Percentiles rank a stretch among this genome's conserved stretches.
Evolutionary conservation across 2,797 vertebrate genomes (phyloP).

Genomic region (Acanthurus leucopareius): DNA sequence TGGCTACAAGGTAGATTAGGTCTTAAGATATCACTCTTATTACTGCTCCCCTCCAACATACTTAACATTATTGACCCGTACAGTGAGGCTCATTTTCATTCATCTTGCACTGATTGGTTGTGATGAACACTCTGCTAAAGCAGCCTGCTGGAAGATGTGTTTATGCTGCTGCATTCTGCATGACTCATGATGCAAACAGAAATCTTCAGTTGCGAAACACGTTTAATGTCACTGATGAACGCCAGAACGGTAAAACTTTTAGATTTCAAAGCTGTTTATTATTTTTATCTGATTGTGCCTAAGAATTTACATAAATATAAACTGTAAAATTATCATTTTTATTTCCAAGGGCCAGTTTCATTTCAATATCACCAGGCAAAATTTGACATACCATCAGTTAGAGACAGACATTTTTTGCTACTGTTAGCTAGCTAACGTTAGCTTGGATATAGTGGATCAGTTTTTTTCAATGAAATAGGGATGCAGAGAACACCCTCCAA

Average conservation of each 20-base stretch:
- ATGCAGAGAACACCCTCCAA: neutral
- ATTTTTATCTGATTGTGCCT: too few species aligned
- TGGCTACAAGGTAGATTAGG: constrained; percentile 41
- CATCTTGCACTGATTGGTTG: constrained; percentile 38
- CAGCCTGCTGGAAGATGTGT: constrained; percentile 1
- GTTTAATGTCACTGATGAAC: constrained; percentile 32
- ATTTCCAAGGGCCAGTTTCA: neutral
- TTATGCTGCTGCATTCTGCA: neutral
- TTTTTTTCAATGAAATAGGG: neutral
- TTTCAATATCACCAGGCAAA: neutral
- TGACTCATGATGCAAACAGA: neutral
- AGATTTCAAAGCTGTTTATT: neutral
- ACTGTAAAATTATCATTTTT: too few species aligned
- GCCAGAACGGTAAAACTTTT: neutral
- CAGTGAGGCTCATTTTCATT: constrained; percentile 38
- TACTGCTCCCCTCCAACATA: constrained; percentile 43
- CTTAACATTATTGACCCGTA: constrained; percentile 66
- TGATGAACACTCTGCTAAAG: constrained; percentile 29
- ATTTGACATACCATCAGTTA: too few species aligned
- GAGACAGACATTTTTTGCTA: too few species aligned
- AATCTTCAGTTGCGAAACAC: constrained; percentile 12
- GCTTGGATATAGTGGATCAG: neutral
- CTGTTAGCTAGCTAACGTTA: neutral
- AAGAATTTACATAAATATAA: too few species aligned
- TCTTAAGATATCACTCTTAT: constrained; percentile 38